A percentile compares a stretch with the other conserved stretches of the same genome.
These are phyloP conservation scores for Villa cingulata DNA, from an alignment of 2,888 invertebrate species.

Conservation along the genomic window DNA sequence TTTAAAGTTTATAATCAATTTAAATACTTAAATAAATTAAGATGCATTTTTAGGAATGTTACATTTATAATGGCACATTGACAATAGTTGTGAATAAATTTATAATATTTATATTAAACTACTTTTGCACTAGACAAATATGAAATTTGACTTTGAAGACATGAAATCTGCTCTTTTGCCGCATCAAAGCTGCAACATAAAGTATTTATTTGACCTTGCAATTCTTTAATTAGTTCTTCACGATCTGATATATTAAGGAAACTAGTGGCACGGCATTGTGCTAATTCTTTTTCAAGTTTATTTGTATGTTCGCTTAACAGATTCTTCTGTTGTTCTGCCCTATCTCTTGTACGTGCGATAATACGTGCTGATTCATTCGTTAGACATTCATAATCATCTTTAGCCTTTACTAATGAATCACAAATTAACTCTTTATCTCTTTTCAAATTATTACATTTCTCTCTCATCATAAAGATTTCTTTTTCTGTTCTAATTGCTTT, in stretches of 20 bases:
- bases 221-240: slow-evolving; percentile 29
- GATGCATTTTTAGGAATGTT: too few species aligned
- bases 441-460: slow-evolving; percentile 26
- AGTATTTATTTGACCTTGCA: slow-evolving; percentile 29
- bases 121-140: background rate
- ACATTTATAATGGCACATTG: too few species aligned
- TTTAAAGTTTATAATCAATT: too few species aligned
- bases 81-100: too few species aligned
- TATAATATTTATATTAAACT: too few species aligned
- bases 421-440: slow-evolving; percentile 17
- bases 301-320: slow-evolving; percentile 29
- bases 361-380: slow-evolving; percentile 24
- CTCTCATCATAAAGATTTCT: slow-evolving; percentile 27
- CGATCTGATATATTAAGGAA: slow-evolving; percentile 28
- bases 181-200: slow-evolving; percentile 32
- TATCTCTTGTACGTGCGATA: slow-evolving; percentile 29
- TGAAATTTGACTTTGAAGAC: slow-evolving; percentile 27
- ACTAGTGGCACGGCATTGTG: slow-evolving; percentile 30
- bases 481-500: slow-evolving; percentile 26
- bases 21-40: too few species aligned
- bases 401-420: slow-evolving; percentile 17
- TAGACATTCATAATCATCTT: slow-evolving; percentile 24
- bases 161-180: slow-evolving; percentile 32
- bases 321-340: slow-evolving; percentile 28
- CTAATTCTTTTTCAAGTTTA: slow-evolving; percentile 30